Conservation (phyloP, 2,797 vertebrate genomes). For the Pampus argenteus region DNA sequence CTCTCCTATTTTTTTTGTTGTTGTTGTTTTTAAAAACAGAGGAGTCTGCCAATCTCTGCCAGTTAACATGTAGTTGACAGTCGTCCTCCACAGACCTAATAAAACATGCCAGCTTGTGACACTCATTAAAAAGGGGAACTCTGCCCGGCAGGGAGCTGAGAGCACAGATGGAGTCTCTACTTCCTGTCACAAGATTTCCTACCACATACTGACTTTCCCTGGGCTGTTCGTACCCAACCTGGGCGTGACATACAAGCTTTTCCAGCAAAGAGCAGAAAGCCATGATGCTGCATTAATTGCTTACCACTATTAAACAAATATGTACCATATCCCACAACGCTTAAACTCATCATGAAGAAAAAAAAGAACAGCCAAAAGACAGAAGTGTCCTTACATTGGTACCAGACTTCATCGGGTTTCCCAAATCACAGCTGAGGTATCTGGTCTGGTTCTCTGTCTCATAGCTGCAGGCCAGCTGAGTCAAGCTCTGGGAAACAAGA, state of each 20-base stretch:
- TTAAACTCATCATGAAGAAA: not conserved
- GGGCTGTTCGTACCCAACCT: constrained; percentile 22
- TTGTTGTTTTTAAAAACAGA: not conserved
- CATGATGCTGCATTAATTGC: not conserved
- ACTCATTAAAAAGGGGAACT: constrained; percentile 53
- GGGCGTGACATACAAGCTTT: not conserved
- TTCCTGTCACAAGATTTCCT: constrained; percentile 73
- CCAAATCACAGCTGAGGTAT: constrained; percentile 92
- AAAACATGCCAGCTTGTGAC: constrained; percentile 54
- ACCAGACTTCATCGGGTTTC: constrained; percentile 95
- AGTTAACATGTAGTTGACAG: constrained; percentile 21
- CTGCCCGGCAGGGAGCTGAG: constrained; percentile 44
- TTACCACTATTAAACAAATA: not conserved
- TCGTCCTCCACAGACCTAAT: constrained; percentile 47
- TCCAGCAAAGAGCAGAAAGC: constrained; percentile 33
- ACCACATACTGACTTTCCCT: constrained; percentile 55
- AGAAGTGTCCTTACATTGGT: constrained; percentile 85
- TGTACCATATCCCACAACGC: not conserved
- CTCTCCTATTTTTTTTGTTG: not conserved
- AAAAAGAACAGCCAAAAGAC: not conserved
- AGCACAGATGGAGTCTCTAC: constrained; percentile 53
- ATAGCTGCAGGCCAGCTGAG: constrained; percentile 91
- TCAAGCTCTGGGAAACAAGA: constrained; percentile 84
- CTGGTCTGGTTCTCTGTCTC: constrained; percentile 89
- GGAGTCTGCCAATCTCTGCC: constrained; percentile 1